Conservation (phyloP, 2,113 vertebrate species). For the Nyctereutes procyonoides region DNA sequence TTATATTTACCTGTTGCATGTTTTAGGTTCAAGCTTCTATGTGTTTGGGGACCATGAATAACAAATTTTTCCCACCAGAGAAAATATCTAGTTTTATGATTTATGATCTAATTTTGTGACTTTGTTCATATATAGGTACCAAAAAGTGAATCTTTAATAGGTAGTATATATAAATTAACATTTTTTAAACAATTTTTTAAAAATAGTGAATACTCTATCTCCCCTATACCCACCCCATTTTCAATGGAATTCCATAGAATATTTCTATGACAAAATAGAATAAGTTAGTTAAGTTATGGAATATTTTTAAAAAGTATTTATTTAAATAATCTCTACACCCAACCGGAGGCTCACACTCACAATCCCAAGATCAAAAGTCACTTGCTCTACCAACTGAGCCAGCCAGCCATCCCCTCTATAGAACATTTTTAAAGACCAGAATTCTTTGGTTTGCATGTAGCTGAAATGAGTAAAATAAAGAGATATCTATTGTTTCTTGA, state of each 20-base stretch:
- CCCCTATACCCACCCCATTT: not conserved
- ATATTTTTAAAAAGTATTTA: not conserved
- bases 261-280: not conserved
- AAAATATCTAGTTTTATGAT: constrained; percentile 1
- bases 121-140: not conserved
- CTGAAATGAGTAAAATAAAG: not conserved
- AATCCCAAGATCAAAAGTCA: not conserved
- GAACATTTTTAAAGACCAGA: not conserved
- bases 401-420: not conserved
- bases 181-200: not conserved
- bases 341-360: not conserved
- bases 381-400: not conserved
- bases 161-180: not conserved
- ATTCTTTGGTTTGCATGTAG: not conserved
- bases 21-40: not conserved
- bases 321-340: not conserved
- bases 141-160: not conserved
- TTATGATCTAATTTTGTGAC: constrained; percentile 30
- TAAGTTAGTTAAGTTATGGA: not conserved
- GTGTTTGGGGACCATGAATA: not conserved
- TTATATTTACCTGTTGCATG: constrained; percentile 16
- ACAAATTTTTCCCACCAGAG: not conserved
- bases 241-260: not conserved
- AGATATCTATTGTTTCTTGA: not conserved
- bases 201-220: not conserved